Evolutionary conservation across 2,797 vertebrate genomes (phyloP), one percentile per base, ranked within the genome.

Genomic region (Trematomus bernacchii): DNA sequence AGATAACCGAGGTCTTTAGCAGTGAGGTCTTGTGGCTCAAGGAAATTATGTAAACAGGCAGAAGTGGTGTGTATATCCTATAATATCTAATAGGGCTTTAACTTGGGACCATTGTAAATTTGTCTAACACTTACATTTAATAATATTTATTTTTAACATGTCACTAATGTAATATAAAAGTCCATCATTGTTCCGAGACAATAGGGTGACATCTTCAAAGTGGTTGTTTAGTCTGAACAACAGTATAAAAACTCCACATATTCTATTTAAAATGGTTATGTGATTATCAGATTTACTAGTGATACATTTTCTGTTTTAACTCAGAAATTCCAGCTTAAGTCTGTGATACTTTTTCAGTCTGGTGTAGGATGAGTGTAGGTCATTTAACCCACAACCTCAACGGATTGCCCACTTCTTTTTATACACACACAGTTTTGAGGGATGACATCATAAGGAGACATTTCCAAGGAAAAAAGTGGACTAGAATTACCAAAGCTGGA

Each of bases 1-100:
- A 92, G 91, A 89, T 91, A 90, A 90, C 73, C 66, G 11, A 53
- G 69, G 80, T 77, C 87, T 88, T 86, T 67, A 65, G 89, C 79
- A 65, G 63, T 68, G 78, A 83, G 69, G 72, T 83, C 79, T 69
- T 82, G 27, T 2, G 6, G 79, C 73, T 69, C 30, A 33, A 64
- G 73, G 68, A 61, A 76, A 53, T 80, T 16, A 69, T 66, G 61
- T 78, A 67, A 87, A 82, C 69, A 71, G 46, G 30, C 71, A 63
- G 19, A 67, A n/a, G 23, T 13, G 60, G 55, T 33, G 33, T 42
- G 61, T 10, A n/a, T 47, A 52, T 42, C 12, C 42, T 7, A 14
- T 14, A 30, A 16, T 42, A 50, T 18, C 5, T 19, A 10, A 48
- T 0, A 58, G 18, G 3, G 13, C 2, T 54, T 16, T 55, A 62